These are phyloP conservation scores for Nasonovia ribisnigri DNA, from an alignment of 2,888 invertebrate genomes.

Conservation along the genomic window DNA sequence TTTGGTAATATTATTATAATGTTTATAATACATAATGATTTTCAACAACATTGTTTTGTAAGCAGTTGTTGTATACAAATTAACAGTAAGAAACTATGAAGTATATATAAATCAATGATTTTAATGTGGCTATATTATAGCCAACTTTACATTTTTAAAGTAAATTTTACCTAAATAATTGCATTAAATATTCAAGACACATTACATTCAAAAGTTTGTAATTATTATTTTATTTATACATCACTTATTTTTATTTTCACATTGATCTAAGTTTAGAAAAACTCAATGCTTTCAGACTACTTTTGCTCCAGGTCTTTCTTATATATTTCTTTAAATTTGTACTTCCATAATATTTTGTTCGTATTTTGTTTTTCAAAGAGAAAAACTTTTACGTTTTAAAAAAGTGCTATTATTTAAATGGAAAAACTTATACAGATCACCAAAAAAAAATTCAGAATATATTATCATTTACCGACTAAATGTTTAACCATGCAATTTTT, in stretches of 20 bases:
- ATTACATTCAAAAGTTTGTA: slow-evolving; percentile 1
- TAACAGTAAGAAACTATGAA: neutral
- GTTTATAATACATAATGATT: neutral
- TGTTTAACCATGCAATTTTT: neutral
- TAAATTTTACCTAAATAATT: neutral
- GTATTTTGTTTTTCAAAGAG: neutral
- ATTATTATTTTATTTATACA: slow-evolving; percentile 46
- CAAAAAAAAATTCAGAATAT: neutral
- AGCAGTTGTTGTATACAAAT: neutral
- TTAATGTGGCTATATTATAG: neutral
- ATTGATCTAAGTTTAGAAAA: slow-evolving; percentile 40
- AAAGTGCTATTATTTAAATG: slow-evolving; percentile 59
- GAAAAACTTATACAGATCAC: slow-evolving; percentile 34
- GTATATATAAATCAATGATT: neutral
- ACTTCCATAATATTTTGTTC: slow-evolving; percentile 13
- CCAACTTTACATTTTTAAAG: neutral
- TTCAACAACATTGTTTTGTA: neutral
- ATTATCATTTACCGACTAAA: neutral
- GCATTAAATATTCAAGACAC: neutral
- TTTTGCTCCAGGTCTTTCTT: slow-evolving; percentile 28
- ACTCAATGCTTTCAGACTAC: slow-evolving; percentile 46
- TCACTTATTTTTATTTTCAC: slow-evolving; percentile 22
- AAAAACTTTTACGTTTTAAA: slow-evolving; percentile 49
- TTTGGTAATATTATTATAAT: neutral
- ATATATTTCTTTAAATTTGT: slow-evolving; percentile 40